Conservation (phyloP, 2,888 invertebrate species). For the Callyntrura guangdongensis region DNA sequence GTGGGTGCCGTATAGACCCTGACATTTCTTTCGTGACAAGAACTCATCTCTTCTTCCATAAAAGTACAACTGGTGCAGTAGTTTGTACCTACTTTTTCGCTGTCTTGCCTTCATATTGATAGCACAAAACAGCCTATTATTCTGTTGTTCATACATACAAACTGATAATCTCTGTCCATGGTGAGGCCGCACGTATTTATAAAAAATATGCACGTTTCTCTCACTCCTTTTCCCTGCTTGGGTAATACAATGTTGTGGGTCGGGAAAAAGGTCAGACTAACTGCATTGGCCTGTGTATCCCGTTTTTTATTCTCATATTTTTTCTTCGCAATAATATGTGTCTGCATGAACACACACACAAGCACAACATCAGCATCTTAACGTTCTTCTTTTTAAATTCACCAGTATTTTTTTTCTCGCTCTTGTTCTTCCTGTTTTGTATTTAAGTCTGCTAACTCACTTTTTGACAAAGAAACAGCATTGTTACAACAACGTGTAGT, state of each 20-base stretch:
- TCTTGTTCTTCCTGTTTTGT: background rate
- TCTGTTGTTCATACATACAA: background rate
- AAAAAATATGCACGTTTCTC: constrained; percentile 27
- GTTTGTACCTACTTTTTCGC: background rate
- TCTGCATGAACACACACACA: background rate
- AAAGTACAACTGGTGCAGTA: background rate
- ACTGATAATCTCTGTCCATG: background rate
- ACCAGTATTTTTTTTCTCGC: background rate
- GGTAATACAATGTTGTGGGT: background rate
- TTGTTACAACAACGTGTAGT: too few relatives aligned
- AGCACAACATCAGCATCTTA: background rate
- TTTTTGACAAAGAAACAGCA: too few relatives aligned
- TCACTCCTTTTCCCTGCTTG: constrained; percentile 1
- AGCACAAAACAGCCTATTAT: background rate
- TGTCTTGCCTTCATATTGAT: background rate
- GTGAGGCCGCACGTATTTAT: background rate
- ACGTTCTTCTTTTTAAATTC: too few relatives aligned
- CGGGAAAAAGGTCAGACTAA: constrained; percentile 34
- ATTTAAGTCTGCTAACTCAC: too few relatives aligned
- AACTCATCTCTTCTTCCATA: background rate
- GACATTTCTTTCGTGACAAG: constrained; percentile 13
- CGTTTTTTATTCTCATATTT: too few relatives aligned
- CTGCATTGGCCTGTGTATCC: constrained; percentile 33
- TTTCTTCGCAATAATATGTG: background rate
- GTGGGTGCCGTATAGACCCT: background rate